These are phyloP conservation scores for Lepidurus couesii DNA, from an alignment of 1,140 invertebrate species.

Conservation along the genomic window DNA sequence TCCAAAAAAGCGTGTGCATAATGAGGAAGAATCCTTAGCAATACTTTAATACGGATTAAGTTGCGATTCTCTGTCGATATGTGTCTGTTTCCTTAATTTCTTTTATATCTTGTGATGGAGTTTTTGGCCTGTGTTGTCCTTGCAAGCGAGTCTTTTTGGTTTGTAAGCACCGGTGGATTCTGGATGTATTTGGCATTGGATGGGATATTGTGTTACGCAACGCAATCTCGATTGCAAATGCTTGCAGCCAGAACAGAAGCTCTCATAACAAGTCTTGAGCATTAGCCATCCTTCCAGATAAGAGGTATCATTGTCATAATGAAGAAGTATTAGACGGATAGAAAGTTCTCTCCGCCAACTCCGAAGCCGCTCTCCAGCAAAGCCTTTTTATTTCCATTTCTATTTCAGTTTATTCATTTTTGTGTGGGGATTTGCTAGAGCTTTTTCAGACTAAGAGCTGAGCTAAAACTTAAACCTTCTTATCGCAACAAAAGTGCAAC, in stretches of 20 bases:
- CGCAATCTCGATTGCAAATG: neutral
- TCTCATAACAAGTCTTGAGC: conserved; percentile 1
- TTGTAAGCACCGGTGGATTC: neutral
- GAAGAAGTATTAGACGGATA: conserved; percentile 12
- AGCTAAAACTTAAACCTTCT: no score
- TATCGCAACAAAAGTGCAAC: neutral
- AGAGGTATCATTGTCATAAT: conserved; percentile 14
- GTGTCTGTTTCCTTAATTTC: neutral
- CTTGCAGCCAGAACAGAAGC: conserved; percentile 1
- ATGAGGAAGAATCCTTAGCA: neutral
- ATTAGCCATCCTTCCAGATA: neutral
- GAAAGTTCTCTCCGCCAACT: neutral
- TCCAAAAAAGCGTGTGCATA: neutral
- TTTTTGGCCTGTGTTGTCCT: neutral
- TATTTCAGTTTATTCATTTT: no score
- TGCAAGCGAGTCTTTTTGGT: neutral
- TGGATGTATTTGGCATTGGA: neutral
- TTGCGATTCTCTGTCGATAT: neutral
- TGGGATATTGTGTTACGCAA: conserved; percentile 1
- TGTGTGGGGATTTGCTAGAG: no score
- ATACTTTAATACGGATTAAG: neutral
- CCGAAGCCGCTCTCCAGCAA: neutral
- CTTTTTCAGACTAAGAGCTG: no score
- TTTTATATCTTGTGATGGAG: neutral
- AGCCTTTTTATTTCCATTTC: neutral